Evolutionary conservation across 2,797 vertebrate genomes (phyloP).

Genomic region (Hafferia zeledoni): DNA sequence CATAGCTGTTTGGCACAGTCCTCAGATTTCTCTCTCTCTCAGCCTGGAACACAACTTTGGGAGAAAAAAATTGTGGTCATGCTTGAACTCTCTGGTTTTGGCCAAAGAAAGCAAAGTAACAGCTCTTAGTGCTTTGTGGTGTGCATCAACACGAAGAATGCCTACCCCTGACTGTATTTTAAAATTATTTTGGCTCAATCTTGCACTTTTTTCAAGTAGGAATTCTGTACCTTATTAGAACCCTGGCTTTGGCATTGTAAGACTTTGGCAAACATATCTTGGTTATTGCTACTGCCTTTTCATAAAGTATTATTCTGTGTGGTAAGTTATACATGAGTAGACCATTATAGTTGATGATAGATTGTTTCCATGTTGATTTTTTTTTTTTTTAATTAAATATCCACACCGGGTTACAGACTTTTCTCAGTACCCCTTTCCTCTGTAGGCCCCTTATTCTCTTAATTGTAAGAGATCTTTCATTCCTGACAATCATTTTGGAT

Average conservation of each 20-base stretch:
- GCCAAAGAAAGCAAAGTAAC: not conserved
- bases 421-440: not conserved
- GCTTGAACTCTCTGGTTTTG: not conserved
- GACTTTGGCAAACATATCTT: not conserved
- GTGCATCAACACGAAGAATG: not conserved
- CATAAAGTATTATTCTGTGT: not conserved
- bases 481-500: not conserved
- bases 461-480: not conserved
- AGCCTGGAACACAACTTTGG: accelerated
- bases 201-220: not conserved
- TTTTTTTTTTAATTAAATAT: not conserved
- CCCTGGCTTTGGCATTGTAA: not conserved
- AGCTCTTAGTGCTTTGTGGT: not conserved
- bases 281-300: not conserved
- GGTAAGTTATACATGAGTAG: not conserved
- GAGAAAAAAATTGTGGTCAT: not conserved
- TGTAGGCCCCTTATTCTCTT: not conserved
- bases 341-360: not conserved
- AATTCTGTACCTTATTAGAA: not conserved
- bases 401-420: not conserved
- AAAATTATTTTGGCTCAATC: not conserved
- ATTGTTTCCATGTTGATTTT: not conserved
- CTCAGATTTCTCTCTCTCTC: not conserved
- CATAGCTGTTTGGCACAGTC: not conserved
- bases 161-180: not conserved